Base-by-base conservation (phyloP, 2,797 vertebrate genomes). In the Austrolebias charrua region DNA sequence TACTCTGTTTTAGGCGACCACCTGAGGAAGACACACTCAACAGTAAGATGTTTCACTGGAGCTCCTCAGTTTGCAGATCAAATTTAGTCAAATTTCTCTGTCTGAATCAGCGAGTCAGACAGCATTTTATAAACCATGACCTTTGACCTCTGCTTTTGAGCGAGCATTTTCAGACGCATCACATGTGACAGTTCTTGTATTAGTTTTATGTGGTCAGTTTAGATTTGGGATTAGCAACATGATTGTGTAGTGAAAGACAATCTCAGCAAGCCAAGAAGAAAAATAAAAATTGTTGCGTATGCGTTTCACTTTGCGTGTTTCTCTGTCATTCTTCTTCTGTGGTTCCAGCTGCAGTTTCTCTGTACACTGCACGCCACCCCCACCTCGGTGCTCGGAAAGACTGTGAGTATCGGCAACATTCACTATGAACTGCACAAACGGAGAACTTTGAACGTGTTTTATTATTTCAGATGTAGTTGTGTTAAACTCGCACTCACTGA, bases 11-110 rank as follows among this genome's bases (percentile, higher is more conserved):
- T 84, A 91, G 87, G 72, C 94, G 94, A 86, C 81, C 92, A 2
- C 84, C 93, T 0, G 95, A 90, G 69, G 95, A 97, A 79, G 96
- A 97, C 74, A 78, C 89, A 16, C 81, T 95, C 69, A 95, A 93
- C 82, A 94, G 96, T 98, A 88, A 92, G 94, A 88, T 13, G 2
- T 59, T 64, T 65, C 20, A 55, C 55, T 50, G 6, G 18, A 14
- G 10, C 16, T 52, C 53, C 48, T 73, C 10, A 2, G 24, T 24
- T 24, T 24, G 24, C 24, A 14, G 20, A 8, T 38, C 61, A 40
- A 5, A 11, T 18, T 24, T 2, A 5, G 46, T 55, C 19, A 24
- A 24, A 24, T 24, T 24, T 33, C 1, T 38, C 71, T 3, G 45
- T 75, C 33, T 35, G 28, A 31, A 46, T 64, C 42, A 52, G 35